Conservation (phyloP, 1,140 invertebrate genomes). For the Coenobita brevimanus region DNA sequence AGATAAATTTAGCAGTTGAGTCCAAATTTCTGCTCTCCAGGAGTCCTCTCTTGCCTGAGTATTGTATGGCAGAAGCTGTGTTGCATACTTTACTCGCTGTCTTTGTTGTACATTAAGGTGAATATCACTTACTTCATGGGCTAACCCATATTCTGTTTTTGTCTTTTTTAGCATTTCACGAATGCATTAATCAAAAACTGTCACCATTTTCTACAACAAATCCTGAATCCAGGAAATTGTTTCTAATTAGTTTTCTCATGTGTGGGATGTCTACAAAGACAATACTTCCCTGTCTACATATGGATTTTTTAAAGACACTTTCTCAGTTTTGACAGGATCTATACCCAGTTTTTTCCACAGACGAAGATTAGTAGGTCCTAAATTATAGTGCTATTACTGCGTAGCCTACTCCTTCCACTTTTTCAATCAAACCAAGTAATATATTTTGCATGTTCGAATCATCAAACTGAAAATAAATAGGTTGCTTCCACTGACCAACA, state of each 20-base stretch:
- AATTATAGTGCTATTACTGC: too few species aligned
- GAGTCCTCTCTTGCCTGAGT: slow-evolving; percentile 2
- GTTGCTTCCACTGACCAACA: slow-evolving; percentile 13
- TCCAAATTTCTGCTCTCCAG: neutral
- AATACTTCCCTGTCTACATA: too few species aligned
- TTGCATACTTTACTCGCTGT: neutral
- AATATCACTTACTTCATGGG: neutral
- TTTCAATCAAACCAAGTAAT: neutral
- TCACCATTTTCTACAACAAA: too few species aligned
- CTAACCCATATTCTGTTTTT: slow-evolving; percentile 22
- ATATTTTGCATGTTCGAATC: slow-evolving; percentile 6
- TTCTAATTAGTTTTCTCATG: neutral
- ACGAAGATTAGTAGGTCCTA: too few species aligned
- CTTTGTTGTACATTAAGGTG: too few species aligned
- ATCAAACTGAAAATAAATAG: slow-evolving; percentile 18
- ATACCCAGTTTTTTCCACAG: too few species aligned
- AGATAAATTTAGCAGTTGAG: neutral
- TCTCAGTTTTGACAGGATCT: too few species aligned
- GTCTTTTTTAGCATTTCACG: slow-evolving; percentile 10
- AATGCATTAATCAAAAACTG: slow-evolving; percentile 1
- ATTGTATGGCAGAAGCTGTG: slow-evolving; percentile 1
- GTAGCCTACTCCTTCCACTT: neutral
- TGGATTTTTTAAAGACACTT: neutral
- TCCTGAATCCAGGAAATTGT: neutral
- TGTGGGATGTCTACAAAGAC: neutral